These are phyloP conservation scores for Psittacus erithacus DNA, from an alignment of 2,113 vertebrate genomes.

Conservation along the genomic window DNA sequence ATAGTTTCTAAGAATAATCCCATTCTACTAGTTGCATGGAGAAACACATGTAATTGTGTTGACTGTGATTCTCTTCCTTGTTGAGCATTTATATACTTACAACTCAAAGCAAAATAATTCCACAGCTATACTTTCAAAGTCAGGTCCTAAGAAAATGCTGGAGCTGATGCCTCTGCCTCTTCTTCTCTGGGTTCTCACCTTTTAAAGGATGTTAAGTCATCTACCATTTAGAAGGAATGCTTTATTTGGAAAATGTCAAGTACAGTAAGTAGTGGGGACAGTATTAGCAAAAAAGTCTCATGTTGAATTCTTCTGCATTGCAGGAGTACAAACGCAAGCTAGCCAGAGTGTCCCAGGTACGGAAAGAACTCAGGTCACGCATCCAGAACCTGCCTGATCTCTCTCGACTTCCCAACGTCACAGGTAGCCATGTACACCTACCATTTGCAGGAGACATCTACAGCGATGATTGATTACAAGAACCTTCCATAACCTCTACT, in stretches of 20 bases:
- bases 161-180: not conserved
- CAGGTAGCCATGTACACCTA: slow-evolving; percentile 83
- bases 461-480: slow-evolving; percentile 83
- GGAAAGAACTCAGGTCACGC: slow-evolving; percentile 94
- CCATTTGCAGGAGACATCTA: slow-evolving; percentile 89
- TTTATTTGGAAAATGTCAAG: not conserved
- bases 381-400: slow-evolving; percentile 92
- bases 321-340: slow-evolving; percentile 98
- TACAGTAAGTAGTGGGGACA: not conserved
- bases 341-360: slow-evolving; percentile 91
- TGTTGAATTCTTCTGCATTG: slow-evolving; percentile 58
- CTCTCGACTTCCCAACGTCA: slow-evolving; percentile 88
- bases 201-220: not conserved
- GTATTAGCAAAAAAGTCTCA: not conserved
- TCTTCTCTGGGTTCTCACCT: not conserved
- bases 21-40: not conserved
- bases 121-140: not conserved
- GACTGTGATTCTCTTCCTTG: not conserved
- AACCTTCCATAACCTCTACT: slow-evolving; percentile 55
- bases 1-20: not conserved
- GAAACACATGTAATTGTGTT: not conserved
- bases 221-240: not conserved
- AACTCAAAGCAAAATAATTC: not conserved
- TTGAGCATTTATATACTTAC: not conserved
- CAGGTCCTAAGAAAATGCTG: not conserved